These are phyloP conservation scores for Podilymbus podiceps DNA, from an alignment of 2,113 vertebrate species.

Conservation along the genomic window DNA sequence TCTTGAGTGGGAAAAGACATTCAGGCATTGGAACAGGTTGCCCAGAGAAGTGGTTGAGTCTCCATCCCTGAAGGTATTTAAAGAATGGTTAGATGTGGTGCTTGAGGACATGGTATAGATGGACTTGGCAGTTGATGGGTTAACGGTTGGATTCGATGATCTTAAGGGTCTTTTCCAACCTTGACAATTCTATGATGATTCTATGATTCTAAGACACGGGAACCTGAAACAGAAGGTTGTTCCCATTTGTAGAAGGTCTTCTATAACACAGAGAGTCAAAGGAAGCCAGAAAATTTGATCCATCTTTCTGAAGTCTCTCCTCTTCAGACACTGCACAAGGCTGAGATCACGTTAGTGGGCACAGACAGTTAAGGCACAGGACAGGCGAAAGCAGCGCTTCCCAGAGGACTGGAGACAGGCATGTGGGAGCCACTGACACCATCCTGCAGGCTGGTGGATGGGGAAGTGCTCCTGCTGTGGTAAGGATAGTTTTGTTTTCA, in stretches of 20 bases:
- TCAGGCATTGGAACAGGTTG: too few relatives aligned
- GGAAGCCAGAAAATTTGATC: neutral
- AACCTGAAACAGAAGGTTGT: neutral
- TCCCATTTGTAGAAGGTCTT: neutral
- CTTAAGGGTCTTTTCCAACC: too few relatives aligned
- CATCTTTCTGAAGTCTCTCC: neutral
- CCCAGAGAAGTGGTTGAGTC: too few relatives aligned
- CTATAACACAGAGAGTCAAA: neutral
- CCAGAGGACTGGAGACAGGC: neutral
- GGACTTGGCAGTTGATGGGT: too few relatives aligned
- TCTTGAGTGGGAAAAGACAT: neutral
- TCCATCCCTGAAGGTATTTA: too few relatives aligned
- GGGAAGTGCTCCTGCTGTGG: neutral
- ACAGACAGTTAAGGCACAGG: neutral
- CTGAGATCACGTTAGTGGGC: neutral
- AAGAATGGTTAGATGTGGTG: too few relatives aligned
- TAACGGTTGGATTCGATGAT: too few relatives aligned
- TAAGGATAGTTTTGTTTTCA: neutral
- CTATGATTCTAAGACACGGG: too few relatives aligned
- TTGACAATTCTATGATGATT: too few relatives aligned
- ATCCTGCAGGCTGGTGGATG: neutral
- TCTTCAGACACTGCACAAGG: neutral
- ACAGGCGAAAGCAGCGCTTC: neutral
- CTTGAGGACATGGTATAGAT: too few relatives aligned
- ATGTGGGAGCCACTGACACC: neutral